Conservation (phyloP, 2,888 invertebrate genomes). For the Ceratothoa steindachneri region DNA sequence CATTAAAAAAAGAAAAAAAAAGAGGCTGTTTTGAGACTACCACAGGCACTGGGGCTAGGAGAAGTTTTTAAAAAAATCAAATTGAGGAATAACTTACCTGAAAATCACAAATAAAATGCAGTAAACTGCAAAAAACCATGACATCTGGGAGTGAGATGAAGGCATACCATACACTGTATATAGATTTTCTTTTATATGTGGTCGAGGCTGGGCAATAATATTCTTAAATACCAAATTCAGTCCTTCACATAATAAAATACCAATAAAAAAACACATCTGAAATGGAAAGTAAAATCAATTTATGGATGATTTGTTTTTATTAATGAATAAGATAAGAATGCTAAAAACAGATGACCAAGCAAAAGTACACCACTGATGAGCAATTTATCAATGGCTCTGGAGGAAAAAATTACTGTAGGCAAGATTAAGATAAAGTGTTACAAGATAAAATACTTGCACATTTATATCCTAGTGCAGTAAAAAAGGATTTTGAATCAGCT, state of each 20-base stretch:
- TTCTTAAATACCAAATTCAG: slow-evolving; percentile 77
- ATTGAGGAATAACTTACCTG: slow-evolving; percentile 66
- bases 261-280: slow-evolving; percentile 80
- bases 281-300: slow-evolving; percentile 49
- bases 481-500: too few species aligned
- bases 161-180: slow-evolving; percentile 66
- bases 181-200: slow-evolving; percentile 59
- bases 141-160: slow-evolving; percentile 83
- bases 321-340: background rate
- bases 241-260: slow-evolving; percentile 70
- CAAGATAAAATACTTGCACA: too few species aligned
- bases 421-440: too few species aligned
- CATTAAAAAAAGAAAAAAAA: too few species aligned
- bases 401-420: too few species aligned
- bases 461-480: too few species aligned
- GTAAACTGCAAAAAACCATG: slow-evolving; percentile 85
- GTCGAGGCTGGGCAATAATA: slow-evolving; percentile 73
- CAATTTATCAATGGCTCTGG: background rate
- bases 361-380: too few species aligned
- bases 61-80: background rate
- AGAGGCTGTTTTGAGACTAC: too few species aligned
- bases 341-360: too few species aligned
- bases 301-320: background rate
- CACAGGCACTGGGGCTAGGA: too few species aligned
- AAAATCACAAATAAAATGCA: slow-evolving; percentile 77